phyloP scores from a whole-genome alignment of 2,888 invertebrate genomes.

The Girardia tigrina region DNA sequence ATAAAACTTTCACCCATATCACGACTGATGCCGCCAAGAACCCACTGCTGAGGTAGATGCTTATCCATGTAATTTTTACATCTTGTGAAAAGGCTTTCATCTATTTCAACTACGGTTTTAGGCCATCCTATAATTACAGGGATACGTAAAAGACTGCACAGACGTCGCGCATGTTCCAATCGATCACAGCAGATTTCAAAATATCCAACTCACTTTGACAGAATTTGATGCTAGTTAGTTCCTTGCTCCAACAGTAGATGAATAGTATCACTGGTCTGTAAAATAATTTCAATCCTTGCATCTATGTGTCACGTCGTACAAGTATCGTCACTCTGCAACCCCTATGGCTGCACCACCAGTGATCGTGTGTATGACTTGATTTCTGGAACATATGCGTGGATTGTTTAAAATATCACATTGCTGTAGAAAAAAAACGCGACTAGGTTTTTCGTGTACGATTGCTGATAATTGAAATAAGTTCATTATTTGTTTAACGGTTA shows the following conservation, averaged over 20 bases:
- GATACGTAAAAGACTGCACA: neutral
- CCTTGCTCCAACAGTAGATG: neutral
- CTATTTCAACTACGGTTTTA: neutral
- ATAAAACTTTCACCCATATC: neutral
- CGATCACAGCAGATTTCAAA: neutral
- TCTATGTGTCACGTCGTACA: too few species aligned
- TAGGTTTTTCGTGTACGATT: too few species aligned
- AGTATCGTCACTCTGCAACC: too few species aligned
- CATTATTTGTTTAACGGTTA: too few species aligned
- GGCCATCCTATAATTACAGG: conserved; percentile 5
- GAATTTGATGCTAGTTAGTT: neutral
- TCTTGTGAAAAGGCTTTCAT: neutral
- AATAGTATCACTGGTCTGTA: too few species aligned
- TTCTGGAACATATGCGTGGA: too few species aligned
- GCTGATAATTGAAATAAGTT: too few species aligned
- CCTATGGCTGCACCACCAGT: too few species aligned
- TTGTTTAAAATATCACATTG: too few species aligned
- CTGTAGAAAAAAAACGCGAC: too few species aligned
- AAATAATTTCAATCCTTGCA: too few species aligned
- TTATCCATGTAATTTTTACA: neutral
- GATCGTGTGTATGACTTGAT: too few species aligned
- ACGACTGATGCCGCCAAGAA: neutral
- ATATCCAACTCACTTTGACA: conserved; percentile 17
- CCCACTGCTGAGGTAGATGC: neutral
- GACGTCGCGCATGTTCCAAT: conserved; percentile 27